These are phyloP conservation scores for Acrobasis repandana DNA, from an alignment of 2,888 invertebrate genomes.

Conservation along the genomic window DNA sequence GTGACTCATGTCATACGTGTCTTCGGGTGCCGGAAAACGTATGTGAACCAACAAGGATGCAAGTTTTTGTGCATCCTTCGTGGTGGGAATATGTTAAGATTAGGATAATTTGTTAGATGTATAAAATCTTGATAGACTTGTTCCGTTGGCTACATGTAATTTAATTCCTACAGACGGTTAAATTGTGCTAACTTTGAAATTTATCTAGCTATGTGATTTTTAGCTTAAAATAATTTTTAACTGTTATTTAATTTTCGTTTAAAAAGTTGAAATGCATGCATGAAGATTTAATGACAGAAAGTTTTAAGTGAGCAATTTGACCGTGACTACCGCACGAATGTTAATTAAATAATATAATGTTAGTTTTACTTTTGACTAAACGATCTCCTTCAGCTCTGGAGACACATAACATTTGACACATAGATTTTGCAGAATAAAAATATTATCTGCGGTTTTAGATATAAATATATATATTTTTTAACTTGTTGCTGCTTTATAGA, in stretches of 20 bases:
- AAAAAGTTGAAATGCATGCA: not conserved
- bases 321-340: not conserved
- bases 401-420: no score
- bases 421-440: no score
- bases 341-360: not conserved
- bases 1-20: slow-evolving; percentile 12
- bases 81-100: slow-evolving; percentile 35
- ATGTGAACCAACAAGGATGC: slow-evolving; percentile 30
- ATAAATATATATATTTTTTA: no score
- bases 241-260: slow-evolving; percentile 17
- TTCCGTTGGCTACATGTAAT: slow-evolving; percentile 3
- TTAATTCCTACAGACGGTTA: not conserved
- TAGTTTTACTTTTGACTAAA: no score
- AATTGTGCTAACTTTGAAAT: not conserved
- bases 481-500: no score
- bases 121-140: slow-evolving; percentile 21
- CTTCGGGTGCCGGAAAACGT: slow-evolving; percentile 12
- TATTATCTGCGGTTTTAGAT: no score
- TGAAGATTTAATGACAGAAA: slow-evolving; percentile 3
- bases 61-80: slow-evolving; percentile 22
- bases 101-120: slow-evolving; percentile 24
- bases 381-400: no score
- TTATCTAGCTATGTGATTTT: not conserved
- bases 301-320: not conserved
- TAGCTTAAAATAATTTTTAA: slow-evolving; percentile 2